Percentiles rank a stretch among this genome's conserved stretches.
Conservation (phyloP, 1,140 invertebrate genomes). For the Mylabris phalerata region DNA sequence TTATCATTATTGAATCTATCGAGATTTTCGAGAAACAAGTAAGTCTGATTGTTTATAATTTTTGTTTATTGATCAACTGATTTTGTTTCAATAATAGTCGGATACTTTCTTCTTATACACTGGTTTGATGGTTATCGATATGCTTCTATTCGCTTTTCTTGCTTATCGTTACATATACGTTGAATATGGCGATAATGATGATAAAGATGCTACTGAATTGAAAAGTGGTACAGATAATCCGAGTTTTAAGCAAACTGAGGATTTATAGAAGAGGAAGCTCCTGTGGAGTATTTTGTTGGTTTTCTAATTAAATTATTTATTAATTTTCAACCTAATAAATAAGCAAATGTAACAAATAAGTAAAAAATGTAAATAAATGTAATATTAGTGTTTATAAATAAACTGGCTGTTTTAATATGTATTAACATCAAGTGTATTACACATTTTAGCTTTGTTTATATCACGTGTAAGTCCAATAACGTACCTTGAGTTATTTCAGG, state of each 20-base stretch:
- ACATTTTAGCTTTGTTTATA: too few relatives aligned
- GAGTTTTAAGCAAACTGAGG: not conserved
- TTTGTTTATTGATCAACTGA: constrained; percentile 34
- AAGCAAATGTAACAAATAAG: not conserved
- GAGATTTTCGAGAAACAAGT: constrained; percentile 56
- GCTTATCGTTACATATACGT: constrained; percentile 65
- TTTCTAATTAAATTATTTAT: not conserved
- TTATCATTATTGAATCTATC: constrained; percentile 70
- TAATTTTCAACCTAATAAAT: not conserved
- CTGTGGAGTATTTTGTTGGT: constrained; percentile 3
- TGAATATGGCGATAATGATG: constrained; percentile 26
- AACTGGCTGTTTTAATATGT: too few relatives aligned
- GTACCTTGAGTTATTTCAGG: too few relatives aligned
- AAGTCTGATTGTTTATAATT: constrained; percentile 25
- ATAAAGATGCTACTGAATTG: constrained; percentile 15
- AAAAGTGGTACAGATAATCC: constrained; percentile 18
- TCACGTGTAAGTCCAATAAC: too few relatives aligned
- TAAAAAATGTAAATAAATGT: not conserved
- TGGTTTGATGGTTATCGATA: constrained; percentile 73
- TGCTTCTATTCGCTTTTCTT: constrained; percentile 73
- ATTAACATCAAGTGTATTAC: too few relatives aligned
- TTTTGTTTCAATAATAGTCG: constrained; percentile 48
- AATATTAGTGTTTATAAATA: too few relatives aligned
- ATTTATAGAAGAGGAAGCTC: not conserved
- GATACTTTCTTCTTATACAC: constrained; percentile 86